Conservation (phyloP, 2,797 vertebrate genomes). For the Pseudopleuronectes americanus region DNA sequence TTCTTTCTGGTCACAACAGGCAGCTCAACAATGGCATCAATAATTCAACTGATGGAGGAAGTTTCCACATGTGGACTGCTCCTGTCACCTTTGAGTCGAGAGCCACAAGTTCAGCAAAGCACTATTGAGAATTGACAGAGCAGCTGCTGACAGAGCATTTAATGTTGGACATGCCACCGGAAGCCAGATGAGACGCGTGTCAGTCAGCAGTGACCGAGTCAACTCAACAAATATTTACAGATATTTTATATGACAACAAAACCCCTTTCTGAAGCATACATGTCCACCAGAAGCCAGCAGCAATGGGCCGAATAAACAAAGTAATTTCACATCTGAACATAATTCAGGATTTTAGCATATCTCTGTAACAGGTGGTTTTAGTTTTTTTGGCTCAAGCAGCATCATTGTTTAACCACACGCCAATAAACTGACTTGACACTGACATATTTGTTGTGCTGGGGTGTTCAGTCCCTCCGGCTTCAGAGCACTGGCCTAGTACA, state of each 20-base stretch:
- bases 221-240: background rate
- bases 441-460: constrained; percentile 13
- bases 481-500: constrained; percentile 18
- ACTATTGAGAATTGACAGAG: background rate
- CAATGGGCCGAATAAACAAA: background rate
- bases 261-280: background rate
- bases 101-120: background rate
- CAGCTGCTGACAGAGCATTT: constrained; percentile 3
- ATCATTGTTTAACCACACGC: constrained; percentile 3
- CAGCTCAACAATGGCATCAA: constrained; percentile 3
- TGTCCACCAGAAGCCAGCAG: background rate
- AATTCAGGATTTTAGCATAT: background rate
- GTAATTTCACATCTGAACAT: background rate
- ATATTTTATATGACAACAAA: constrained; percentile 4
- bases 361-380: constrained; percentile 6
- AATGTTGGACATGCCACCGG: background rate
- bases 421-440: background rate
- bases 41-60: constrained; percentile 10
- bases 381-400: background rate
- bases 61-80: background rate
- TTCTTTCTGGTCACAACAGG: constrained; percentile 14
- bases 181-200: constrained; percentile 7
- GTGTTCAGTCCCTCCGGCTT: constrained; percentile 30
- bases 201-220: background rate
- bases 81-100: background rate